Base-by-base conservation (phyloP, 2,113 vertebrate genomes). In the Rostratula benghalensis region DNA sequence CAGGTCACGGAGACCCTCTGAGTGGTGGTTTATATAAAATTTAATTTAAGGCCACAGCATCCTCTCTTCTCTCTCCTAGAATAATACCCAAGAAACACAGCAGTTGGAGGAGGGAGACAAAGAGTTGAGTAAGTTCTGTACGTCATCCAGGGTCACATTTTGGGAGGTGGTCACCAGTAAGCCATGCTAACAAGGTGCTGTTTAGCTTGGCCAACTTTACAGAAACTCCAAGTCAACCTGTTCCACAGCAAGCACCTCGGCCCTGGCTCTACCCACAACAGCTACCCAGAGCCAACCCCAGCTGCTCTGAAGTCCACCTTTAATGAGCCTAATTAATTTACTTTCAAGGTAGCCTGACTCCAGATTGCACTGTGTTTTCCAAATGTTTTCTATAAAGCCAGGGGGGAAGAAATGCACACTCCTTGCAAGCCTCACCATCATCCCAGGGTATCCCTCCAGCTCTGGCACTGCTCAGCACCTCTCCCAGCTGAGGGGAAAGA, bases 271-370 rank as follows among this genome's bases (percentile, higher is more conserved):
- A 48, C 28, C 22, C 6, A 51, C 83, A 92, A 57, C 22, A 75
- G 76, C 39, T 45, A 68, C 46, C 1, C 0, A 61, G 25, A 73
- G 39, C 20, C 70, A 73, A 51, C 28, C 23, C 41, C 63, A 89
- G 89, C 67, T 70, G 77, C 70, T 92, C 70, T 51, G 30, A 87
- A 84, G 53, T 70, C 57, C 45, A 75, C 25, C 60, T 92, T 76
- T 92, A 93, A 90, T 54, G 64, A 96, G 89, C 25, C 65, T 68
- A 91, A 95, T 82, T 68, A 94, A 87, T 91, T 94, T 95, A 75
- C 61, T 95, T 95, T 76, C 82, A 91, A 92, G 70, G 91, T 67
- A 93, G 56, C 64, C 77, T 76, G 78, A 69, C 41, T 84, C 74
- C 81, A 94, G 83, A 92, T 73, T 82, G 80, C 43, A 33, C 37